These are phyloP conservation scores for Willisornis vidua DNA, from an alignment of 2,113 vertebrate species.

Conservation along the genomic window DNA sequence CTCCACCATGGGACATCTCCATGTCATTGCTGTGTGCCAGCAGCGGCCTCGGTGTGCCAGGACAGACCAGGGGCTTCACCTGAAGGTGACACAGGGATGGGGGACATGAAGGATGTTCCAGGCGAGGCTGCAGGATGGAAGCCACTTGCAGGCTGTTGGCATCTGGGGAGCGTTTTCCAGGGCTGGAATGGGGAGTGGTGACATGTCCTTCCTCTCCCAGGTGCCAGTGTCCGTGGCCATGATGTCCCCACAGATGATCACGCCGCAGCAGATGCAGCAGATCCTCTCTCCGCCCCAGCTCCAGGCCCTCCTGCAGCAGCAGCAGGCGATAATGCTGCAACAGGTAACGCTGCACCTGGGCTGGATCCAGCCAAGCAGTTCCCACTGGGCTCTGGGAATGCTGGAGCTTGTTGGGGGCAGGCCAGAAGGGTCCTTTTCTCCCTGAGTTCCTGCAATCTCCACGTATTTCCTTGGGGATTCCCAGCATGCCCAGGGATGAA, in stretches of 20 bases:
- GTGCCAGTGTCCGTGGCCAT: slow-evolving; percentile 98
- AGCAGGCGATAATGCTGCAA: slow-evolving; percentile 97
- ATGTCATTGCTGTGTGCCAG: rapidly evolving
- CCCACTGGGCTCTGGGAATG: rapidly evolving
- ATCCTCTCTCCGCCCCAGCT: slow-evolving; percentile 96
- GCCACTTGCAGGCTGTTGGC: rapidly evolving
- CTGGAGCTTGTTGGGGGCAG: background rate
- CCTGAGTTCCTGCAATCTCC: background rate
- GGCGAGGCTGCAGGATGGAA: background rate
- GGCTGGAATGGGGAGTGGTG: background rate
- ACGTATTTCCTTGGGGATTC: background rate
- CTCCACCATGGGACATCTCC: rapidly evolving
- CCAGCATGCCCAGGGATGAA: background rate
- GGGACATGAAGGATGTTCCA: rapidly evolving
- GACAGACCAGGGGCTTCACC: background rate
- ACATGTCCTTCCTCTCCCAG: slow-evolving; percentile 50
- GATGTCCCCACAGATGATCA: slow-evolving; percentile 99
- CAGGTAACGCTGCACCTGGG: slow-evolving; percentile 79
- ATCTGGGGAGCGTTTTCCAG: background rate
- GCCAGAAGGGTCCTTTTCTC: background rate
- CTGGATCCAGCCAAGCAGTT: rapidly evolving
- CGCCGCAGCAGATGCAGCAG: slow-evolving; percentile 99
- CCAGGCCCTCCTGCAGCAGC: slow-evolving; percentile 96
- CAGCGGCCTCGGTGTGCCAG: rapidly evolving
- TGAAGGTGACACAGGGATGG: rapidly evolving